Evolutionary conservation across 2,888 invertebrate genomes (phyloP).

Genomic region (Metacarcinus magister): DNA sequence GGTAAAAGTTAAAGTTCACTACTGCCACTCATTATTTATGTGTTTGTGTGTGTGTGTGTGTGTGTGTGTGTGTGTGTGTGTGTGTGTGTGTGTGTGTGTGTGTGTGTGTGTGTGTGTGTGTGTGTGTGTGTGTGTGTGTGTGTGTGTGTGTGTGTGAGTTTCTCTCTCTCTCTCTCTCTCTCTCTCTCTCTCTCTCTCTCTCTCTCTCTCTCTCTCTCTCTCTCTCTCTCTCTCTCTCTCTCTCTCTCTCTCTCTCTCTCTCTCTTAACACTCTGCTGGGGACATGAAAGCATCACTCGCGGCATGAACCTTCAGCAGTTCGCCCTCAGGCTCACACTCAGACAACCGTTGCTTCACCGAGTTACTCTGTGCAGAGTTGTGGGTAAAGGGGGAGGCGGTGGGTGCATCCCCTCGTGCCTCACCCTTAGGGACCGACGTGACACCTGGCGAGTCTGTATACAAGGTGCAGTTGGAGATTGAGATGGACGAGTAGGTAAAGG

Average conservation of each 20-base stretch:
- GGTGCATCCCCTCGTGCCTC: neutral
- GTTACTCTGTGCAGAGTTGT: neutral
- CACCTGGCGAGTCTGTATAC: neutral
- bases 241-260: too few relatives aligned
- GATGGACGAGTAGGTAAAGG: neutral
- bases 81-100: slow-evolving; percentile 11
- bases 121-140: too few relatives aligned
- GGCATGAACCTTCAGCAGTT: neutral
- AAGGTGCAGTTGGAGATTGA: neutral
- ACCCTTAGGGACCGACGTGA: neutral
- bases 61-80: neutral
- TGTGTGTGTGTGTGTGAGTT: too few relatives aligned
- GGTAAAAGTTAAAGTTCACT: neutral
- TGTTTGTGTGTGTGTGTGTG: neutral
- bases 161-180: too few relatives aligned
- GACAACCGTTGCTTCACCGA: neutral
- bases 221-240: too few relatives aligned
- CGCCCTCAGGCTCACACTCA: neutral
- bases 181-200: too few relatives aligned
- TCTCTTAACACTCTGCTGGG: too few relatives aligned
- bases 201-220: too few relatives aligned
- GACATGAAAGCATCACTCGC: neutral
- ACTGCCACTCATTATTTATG: neutral
- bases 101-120: neutral
- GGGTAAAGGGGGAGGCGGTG: neutral